Conservation (phyloP, 2,113 vertebrate species). For the Lasiurus borealis region DNA sequence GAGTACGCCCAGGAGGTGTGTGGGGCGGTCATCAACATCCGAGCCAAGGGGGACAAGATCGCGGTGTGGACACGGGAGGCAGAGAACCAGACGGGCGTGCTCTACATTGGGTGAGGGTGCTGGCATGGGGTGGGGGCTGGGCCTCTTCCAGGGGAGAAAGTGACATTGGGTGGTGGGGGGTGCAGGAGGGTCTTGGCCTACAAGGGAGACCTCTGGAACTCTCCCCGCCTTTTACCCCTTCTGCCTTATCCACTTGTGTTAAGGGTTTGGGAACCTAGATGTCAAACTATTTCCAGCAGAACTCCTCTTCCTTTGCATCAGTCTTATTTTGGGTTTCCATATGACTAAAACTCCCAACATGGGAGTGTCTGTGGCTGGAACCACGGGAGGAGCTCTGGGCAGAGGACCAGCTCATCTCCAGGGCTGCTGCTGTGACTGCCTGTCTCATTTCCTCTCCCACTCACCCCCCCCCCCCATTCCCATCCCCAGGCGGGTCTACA, state of each 20-base stretch:
- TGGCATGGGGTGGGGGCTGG: not conserved
- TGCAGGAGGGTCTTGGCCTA: not conserved
- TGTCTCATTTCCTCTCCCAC: not conserved
- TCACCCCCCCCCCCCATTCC: too few species aligned
- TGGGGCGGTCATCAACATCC: constrained; percentile 92
- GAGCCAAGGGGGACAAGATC: constrained; percentile 93
- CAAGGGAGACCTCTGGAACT: not conserved
- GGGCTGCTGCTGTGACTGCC: not conserved
- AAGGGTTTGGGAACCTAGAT: not conserved
- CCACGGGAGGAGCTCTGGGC: not conserved
- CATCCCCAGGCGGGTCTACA: constrained; percentile 90
- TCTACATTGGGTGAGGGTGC: constrained; percentile 89
- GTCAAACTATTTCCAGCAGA: not conserved
- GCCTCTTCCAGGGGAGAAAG: not conserved
- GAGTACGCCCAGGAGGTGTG: constrained; percentile 89
- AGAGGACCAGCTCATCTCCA: not conserved
- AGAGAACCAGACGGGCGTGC: constrained; percentile 88
- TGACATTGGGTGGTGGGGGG: not conserved
- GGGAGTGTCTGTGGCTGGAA: not conserved
- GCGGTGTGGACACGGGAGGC: constrained; percentile 92
- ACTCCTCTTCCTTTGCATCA: not conserved
- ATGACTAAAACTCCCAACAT: not conserved
- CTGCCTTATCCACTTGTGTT: not conserved
- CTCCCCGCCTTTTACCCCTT: not conserved
- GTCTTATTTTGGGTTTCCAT: not conserved